Conservation (phyloP, 1,140 invertebrate species). For the Aphelinus atriplicis region DNA sequence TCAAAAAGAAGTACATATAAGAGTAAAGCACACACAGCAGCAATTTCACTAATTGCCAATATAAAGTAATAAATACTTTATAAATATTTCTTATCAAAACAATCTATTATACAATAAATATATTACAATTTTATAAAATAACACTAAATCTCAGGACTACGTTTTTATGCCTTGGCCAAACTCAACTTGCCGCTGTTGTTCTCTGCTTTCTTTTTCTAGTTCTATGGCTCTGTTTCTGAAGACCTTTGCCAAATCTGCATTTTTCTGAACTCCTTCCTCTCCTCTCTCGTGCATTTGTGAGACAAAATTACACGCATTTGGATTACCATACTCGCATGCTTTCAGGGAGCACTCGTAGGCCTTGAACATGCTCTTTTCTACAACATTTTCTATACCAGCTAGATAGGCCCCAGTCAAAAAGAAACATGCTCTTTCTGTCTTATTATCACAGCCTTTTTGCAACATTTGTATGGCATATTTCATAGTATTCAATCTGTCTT, state of each 20-base stretch:
- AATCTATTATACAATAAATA: slow-evolving; percentile 25
- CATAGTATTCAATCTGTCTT: slow-evolving; percentile 57
- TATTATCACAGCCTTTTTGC: slow-evolving; percentile 76
- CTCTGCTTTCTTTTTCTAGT: slow-evolving; percentile 74
- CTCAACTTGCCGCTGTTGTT: slow-evolving; percentile 68
- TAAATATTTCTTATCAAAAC: slow-evolving; percentile 6
- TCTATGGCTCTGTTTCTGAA: slow-evolving; percentile 77
- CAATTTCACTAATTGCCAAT: too few species aligned
- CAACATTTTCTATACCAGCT: slow-evolving; percentile 71
- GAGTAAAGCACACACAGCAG: too few species aligned
- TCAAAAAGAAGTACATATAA: too few species aligned
- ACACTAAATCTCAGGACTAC: neutral
- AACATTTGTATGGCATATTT: slow-evolving; percentile 73
- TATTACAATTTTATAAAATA: neutral
- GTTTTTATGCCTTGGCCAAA: slow-evolving; percentile 74
- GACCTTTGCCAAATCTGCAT: slow-evolving; percentile 74
- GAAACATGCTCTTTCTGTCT: slow-evolving; percentile 80
- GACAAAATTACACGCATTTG: slow-evolving; percentile 87
- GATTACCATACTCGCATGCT: slow-evolving; percentile 82
- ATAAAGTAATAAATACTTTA: neutral
- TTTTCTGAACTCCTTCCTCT: slow-evolving; percentile 75
- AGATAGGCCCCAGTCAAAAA: slow-evolving; percentile 82
- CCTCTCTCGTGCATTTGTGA: slow-evolving; percentile 83
- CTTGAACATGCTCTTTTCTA: slow-evolving; percentile 75
- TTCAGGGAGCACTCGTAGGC: slow-evolving; percentile 80